Conservation (phyloP, 2,113 vertebrate species). For the Callocephalon fimbriatum region DNA sequence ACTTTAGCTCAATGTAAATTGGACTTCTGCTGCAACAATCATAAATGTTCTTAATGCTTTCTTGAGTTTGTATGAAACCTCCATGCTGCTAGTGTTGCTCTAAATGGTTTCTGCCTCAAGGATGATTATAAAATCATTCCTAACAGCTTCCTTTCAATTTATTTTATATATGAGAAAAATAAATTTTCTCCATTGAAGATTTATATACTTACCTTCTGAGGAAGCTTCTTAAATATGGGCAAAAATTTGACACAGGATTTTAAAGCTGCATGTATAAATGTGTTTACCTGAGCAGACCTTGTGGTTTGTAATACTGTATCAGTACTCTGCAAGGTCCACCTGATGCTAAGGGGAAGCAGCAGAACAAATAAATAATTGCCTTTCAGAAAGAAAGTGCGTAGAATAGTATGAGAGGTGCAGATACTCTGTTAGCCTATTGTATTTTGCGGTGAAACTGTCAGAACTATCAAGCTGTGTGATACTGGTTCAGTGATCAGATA, state of each 20-base stretch:
- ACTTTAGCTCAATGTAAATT: constrained; percentile 11
- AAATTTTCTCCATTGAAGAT: constrained; percentile 3
- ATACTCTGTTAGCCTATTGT: background rate
- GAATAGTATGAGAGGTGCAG: background rate
- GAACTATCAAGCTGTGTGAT: background rate
- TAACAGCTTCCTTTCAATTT: background rate
- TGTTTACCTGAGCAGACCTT: background rate
- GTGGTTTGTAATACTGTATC: background rate
- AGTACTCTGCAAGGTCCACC: background rate
- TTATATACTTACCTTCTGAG: background rate
- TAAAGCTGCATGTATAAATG: constrained; percentile 32
- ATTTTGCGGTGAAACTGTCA: background rate
- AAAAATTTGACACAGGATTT: background rate
- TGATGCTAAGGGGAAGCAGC: background rate
- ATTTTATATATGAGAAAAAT: constrained; percentile 40
- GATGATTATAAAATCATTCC: constrained; percentile 20
- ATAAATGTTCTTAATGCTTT: constrained; percentile 10
- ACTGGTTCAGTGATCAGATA: background rate
- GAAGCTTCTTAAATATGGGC: background rate
- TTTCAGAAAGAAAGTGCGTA: background rate
- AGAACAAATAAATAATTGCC: background rate
- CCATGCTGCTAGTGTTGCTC: background rate
- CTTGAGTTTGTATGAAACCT: background rate
- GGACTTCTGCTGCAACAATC: constrained; percentile 11
- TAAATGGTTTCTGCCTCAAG: constrained; percentile 8